These are phyloP conservation scores for Gastrophryne carolinensis DNA, from an alignment of 2,797 vertebrate species.

Conservation along the genomic window DNA sequence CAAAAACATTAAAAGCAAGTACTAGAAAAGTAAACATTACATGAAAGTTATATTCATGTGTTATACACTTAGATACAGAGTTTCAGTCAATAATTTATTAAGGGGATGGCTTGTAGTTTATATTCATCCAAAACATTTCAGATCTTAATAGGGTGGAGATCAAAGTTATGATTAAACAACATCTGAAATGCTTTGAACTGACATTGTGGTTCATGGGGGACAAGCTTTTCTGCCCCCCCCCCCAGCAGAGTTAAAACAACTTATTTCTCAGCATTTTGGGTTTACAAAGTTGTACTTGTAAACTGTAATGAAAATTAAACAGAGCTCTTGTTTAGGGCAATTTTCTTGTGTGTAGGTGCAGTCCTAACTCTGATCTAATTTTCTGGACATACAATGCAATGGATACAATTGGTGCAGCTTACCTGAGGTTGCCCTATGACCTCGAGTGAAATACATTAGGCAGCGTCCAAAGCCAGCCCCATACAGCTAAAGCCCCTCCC, in stretches of 20 bases:
- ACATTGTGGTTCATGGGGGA: background rate
- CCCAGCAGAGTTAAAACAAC: slow-evolving; percentile 1
- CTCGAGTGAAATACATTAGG: no score
- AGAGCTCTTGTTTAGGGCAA: no score
- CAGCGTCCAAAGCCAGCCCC: no score
- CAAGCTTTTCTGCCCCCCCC: background rate
- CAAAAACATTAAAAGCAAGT: slow-evolving; percentile 57
- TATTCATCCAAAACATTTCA: slow-evolving; percentile 24
- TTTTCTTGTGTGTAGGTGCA: no score
- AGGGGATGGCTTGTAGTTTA: slow-evolving; percentile 58
- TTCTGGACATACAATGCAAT: no score
- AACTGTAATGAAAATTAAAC: no score
- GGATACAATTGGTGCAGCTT: no score
- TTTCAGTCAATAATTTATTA: slow-evolving; percentile 52
- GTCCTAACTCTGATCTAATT: no score
- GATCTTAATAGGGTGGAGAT: slow-evolving; percentile 38
- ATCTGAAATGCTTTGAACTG: slow-evolving; percentile 40
- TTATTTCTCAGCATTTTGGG: no score
- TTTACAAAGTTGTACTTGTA: no score
- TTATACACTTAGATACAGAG: slow-evolving; percentile 50
- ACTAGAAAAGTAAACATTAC: slow-evolving; percentile 60
- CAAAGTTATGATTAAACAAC: slow-evolving; percentile 34
- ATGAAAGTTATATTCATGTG: slow-evolving; percentile 56
- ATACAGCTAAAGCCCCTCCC: no score
- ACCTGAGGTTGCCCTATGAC: no score